These are phyloP conservation scores for Octomys mimax DNA, from an alignment of 2,797 vertebrate genomes.

Conservation along the genomic window DNA sequence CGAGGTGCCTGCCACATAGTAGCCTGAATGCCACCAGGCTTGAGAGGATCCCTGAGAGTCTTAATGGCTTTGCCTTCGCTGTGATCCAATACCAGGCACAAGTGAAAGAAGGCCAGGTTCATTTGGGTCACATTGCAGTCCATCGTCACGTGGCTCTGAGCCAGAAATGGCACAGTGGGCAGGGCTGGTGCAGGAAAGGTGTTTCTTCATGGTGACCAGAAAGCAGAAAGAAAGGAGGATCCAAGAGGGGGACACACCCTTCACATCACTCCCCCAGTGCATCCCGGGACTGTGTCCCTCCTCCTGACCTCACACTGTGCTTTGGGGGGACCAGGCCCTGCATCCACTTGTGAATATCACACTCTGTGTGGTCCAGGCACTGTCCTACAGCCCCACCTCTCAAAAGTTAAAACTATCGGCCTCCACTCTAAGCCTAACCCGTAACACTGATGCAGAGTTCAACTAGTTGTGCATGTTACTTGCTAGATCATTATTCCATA, in stretches of 20 bases:
- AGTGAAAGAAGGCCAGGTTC: background rate
- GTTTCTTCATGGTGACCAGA: background rate
- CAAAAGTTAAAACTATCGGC: background rate
- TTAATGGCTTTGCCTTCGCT: background rate
- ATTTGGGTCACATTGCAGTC: background rate
- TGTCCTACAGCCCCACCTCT: background rate
- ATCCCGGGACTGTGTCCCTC: accelerated
- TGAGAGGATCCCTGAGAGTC: background rate
- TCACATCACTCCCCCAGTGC: background rate
- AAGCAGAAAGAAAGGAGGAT: too few relatives aligned
- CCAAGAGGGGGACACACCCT: background rate
- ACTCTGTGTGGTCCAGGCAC: background rate
- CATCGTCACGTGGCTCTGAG: background rate
- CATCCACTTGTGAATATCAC: background rate
- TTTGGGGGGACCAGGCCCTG: background rate
- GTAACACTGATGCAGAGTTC: background rate
- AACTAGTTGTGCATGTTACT: background rate
- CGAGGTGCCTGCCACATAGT: background rate
- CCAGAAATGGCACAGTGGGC: background rate
- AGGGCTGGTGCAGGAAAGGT: background rate
- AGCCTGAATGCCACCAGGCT: background rate
- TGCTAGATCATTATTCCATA: background rate
- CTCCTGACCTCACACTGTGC: background rate
- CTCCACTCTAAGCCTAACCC: background rate
- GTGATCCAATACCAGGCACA: background rate